Base-by-base conservation (phyloP, 2,797 vertebrate species). In the Chromis chromis region DNA sequence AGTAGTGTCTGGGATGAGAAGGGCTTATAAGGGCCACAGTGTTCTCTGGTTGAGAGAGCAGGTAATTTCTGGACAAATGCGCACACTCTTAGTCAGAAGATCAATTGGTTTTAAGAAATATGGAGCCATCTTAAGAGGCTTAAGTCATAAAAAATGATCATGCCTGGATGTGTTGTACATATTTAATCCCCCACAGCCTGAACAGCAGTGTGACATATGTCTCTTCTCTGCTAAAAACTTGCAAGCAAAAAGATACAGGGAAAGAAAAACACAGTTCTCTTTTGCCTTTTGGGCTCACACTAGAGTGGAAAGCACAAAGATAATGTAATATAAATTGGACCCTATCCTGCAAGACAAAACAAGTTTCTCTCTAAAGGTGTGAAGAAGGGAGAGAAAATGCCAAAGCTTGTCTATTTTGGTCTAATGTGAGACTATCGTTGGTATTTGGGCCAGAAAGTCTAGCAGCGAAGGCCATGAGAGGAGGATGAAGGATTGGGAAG, bases 111-210 rank as follows among this genome's bases (percentile, higher is more conserved):
- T 91, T 90, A 90, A 90, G 83, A 91, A 92, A 89, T 87, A 91
- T 85, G 88, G 86, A 93, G 90, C 88, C 90, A 91, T 92, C 89
- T 92, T 93, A 95, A 95, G 94, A 93, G 88, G 93, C 92, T 94
- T 94, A 94, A 92, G 92, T 90, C 86, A 89, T 92, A 93, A 92
- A 92, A 93, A 93, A 92, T 90, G 87, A 94, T 93, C 91, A 92
- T 91, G 91, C 91, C 88, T 91, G 91, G 87, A 92, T 92, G 91
- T 94, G 92, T 93, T 91, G 90, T 94, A 94, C 93, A 94, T 93
- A 91, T 93, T 90, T 94, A 94, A 92, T 94, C 93, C 92, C 82
- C 85, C 58, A 49, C 86, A 88, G 89, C 83, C 88, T 79, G 85
- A 85, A 88, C 81, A 83, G 92, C 87, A 88, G 82, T 88, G 83